phyloP scores from a whole-genome alignment of 2,888 invertebrate species.

The Pyrocoelia pectoralis region DNA sequence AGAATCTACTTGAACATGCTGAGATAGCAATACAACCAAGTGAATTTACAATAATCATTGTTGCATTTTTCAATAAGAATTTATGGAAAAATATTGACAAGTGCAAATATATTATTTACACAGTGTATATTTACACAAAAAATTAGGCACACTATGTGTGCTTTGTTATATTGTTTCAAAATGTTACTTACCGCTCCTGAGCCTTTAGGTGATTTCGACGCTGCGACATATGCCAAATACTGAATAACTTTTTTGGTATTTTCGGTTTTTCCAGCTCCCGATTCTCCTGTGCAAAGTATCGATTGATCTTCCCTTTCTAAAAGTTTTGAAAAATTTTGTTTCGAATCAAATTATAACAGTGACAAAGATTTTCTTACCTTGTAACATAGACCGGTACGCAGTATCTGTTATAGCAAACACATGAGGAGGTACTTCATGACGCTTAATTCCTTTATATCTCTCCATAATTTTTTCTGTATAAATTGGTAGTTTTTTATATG shows the following conservation, averaged over 20 bases:
- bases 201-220: constrained; percentile 93
- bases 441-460: constrained; percentile 98
- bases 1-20: constrained; percentile 24
- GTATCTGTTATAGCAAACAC: constrained; percentile 99
- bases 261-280: constrained; percentile 99
- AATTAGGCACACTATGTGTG: no score
- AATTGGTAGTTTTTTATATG: constrained; percentile 98
- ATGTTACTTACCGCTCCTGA: constrained; percentile 86
- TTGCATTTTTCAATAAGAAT: no score
- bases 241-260: constrained; percentile 99
- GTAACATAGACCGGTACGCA: constrained; percentile 98
- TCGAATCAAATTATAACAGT: constrained; percentile 9
- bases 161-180: no score
- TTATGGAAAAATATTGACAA: neutral
- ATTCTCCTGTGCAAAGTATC: constrained; percentile 99
- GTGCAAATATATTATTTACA: neutral
- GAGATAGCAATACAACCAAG: neutral
- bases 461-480: constrained; percentile 99
- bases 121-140: no score
- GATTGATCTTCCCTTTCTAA: constrained; percentile 99
- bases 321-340: constrained; percentile 30
- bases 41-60: neutral
- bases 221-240: constrained; percentile 99
- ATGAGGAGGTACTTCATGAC: constrained; percentile 99
- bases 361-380: constrained; percentile 74